phyloP scores from a whole-genome alignment of 2,113 vertebrate genomes.

The Etheostoma cragini region DNA sequence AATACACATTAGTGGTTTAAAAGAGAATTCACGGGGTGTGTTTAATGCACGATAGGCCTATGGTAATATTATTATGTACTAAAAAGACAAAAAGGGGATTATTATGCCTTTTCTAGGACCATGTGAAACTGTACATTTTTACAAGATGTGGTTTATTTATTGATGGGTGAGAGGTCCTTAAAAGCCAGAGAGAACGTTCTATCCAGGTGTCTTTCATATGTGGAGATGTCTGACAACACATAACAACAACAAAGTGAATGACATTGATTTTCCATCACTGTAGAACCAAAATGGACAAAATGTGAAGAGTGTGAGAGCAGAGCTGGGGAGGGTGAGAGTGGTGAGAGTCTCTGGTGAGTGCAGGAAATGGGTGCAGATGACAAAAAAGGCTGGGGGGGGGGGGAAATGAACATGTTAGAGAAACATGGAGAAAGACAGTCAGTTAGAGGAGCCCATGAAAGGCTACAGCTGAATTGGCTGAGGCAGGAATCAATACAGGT shows the following conservation, averaged over 20 bases:
- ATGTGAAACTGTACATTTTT: constrained; percentile 36
- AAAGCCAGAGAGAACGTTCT: constrained; percentile 48
- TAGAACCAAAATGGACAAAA: constrained; percentile 65
- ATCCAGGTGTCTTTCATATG: constrained; percentile 44
- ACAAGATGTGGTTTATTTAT: constrained; percentile 37
- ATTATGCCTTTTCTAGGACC: constrained; percentile 47
- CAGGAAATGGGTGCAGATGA: constrained; percentile 65
- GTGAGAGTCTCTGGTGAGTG: constrained; percentile 43
- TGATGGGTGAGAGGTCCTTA: constrained; percentile 43
- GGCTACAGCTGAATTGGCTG: constrained; percentile 54
- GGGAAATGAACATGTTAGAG: constrained; percentile 34
- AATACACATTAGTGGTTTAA: constrained; percentile 89
- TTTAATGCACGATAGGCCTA: constrained; percentile 72
- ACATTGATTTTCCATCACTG: constrained; percentile 65
- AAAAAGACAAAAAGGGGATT: constrained; percentile 59
- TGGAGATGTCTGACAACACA: constrained; percentile 50
- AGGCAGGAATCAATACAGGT: constrained; percentile 67
- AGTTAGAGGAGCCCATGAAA: constrained; percentile 57
- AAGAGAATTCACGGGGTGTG: constrained; percentile 77
- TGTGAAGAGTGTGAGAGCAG: constrained; percentile 60
- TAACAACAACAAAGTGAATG: constrained; percentile 64
- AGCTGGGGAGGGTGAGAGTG: constrained; percentile 18
- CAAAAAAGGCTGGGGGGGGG: constrained; percentile 50
- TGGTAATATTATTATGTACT: constrained; percentile 76
- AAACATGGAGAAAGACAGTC: constrained; percentile 54